Base-by-base conservation (phyloP, 2,113 vertebrate species). In the Phyllostomus hastatus region DNA sequence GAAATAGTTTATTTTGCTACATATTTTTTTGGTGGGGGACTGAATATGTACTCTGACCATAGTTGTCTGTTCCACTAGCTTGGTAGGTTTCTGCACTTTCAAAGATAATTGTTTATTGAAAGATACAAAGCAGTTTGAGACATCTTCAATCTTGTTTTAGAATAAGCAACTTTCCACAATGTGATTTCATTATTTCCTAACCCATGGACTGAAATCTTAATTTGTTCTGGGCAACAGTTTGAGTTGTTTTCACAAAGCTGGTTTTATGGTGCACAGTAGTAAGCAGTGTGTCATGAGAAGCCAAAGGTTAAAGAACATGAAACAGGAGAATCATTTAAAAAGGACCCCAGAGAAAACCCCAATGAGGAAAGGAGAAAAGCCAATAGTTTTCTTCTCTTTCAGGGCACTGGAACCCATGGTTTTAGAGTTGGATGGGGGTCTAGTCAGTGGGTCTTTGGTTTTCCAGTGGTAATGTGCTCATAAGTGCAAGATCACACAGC, bases 71-170 rank as follows among this genome's bases (percentile, higher is more conserved):
- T 48, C 69, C 93, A 95, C 79, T 90, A 52, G 24, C 78, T 89
- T 59, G 61, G 79, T 22, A 46, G 41, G 91, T 41, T 67, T 96
- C 54, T 78, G 87, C 66, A 84, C 85, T 94, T 92, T 96, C 86
- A 93, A 35, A 90, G 46, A 8, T 96, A 54, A 89, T 97, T 97
- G 83, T 95, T 97, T 98, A 96, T 96, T 97, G 84, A 94, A 97
- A 90, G 7, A 38, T 35, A 96, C 96, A 54, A 75, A 94, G 73
- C 26, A 22, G 72, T 38, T 96, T 95, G 91, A 95, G 64, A 97
- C 83, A 35, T 94, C 88, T 96, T 97, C 73, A 87, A 33, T 41
- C 33, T 82, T 92, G 7, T 48, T 96, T 93, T 64, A 81, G 50
- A 92, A 52, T 46, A 87, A 92, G 6, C 14, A 46, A 52, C 61